Evolutionary conservation across 35 echinoderm and acorn worm genomes (phyloP).

Genomic region (Ophiothrix spiculata): DNA sequence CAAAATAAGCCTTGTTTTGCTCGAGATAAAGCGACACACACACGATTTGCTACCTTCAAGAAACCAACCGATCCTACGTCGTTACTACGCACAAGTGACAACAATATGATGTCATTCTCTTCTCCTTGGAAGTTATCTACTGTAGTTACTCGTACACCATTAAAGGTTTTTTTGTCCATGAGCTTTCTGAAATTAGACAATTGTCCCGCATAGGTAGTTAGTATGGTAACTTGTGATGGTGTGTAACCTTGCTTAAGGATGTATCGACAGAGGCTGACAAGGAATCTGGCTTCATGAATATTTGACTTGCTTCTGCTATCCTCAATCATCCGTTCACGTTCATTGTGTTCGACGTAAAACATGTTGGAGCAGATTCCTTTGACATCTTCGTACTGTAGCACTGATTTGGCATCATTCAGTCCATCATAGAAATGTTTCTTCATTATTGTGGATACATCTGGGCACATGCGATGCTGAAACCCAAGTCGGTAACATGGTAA

Average conservation of each 20-base stretch:
- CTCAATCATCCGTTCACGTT: conserved; percentile 38
- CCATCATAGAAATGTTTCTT: conserved; percentile 59
- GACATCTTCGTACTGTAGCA: conserved; percentile 32
- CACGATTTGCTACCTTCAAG: conserved; percentile 64
- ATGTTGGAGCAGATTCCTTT: conserved; percentile 55
- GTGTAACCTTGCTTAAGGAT: conserved; percentile 77
- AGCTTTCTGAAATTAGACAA: conserved; percentile 46
- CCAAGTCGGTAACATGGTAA: conserved; percentile 38
- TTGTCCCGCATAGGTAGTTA: conserved; percentile 89
- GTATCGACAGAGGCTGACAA: conserved; percentile 67
- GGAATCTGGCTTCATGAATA: conserved; percentile 67
- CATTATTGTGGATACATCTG: conserved; percentile 60
- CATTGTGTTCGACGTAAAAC: conserved; percentile 58
- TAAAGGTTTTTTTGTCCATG: conserved; percentile 63
- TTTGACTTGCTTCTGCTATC: conserved; percentile 68
- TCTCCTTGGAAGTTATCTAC: conserved; percentile 95
- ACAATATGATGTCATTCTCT: conserved; percentile 96
- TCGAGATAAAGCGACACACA: conserved; percentile 88
- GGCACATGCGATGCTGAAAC: conserved; percentile 76
- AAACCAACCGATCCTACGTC: conserved; percentile 71
- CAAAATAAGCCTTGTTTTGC: conserved; percentile 82
- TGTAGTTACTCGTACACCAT: conserved; percentile 53
- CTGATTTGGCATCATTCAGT: conserved; percentile 48
- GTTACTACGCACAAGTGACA: conserved; percentile 91
- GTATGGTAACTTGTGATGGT: conserved; percentile 70